Evolutionary conservation across 2,113 vertebrate genomes (phyloP).

Genomic region (Cyanistes caeruleus): DNA sequence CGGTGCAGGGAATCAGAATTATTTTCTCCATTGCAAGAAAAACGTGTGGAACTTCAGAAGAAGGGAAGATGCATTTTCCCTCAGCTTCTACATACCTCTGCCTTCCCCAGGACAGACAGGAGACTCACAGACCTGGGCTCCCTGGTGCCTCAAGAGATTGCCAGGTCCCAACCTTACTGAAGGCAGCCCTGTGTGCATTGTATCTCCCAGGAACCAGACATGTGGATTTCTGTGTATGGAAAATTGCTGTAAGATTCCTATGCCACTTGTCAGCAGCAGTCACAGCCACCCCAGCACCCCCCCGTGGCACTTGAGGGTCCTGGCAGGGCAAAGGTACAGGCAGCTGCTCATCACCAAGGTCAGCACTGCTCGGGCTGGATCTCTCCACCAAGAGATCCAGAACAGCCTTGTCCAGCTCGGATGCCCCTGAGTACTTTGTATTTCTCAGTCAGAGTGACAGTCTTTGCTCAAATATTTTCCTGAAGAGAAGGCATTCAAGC

Average conservation of each 20-base stretch:
- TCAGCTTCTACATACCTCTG: neutral
- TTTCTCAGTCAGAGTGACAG: neutral
- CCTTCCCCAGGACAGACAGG: neutral
- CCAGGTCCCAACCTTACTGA: neutral
- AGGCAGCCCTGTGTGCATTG: fast-evolving
- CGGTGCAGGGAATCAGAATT: neutral
- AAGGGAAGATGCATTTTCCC: neutral
- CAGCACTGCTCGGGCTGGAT: fast-evolving
- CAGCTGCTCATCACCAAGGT: neutral
- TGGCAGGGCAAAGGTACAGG: neutral
- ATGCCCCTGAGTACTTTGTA: neutral
- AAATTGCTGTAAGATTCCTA: neutral
- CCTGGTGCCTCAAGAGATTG: neutral
- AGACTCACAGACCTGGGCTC: neutral
- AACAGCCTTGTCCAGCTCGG: neutral
- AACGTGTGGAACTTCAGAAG: neutral
- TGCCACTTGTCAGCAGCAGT: neutral
- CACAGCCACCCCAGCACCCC: neutral
- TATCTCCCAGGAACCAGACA: neutral
- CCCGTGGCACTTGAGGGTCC: neutral
- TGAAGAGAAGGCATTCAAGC: neutral
- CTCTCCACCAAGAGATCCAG: neutral
- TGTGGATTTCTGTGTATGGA: neutral
- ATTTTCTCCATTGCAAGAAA: neutral
- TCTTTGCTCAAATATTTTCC: neutral